Conservation (phyloP, 2,888 invertebrate species). For the Theretra japonica region DNA sequence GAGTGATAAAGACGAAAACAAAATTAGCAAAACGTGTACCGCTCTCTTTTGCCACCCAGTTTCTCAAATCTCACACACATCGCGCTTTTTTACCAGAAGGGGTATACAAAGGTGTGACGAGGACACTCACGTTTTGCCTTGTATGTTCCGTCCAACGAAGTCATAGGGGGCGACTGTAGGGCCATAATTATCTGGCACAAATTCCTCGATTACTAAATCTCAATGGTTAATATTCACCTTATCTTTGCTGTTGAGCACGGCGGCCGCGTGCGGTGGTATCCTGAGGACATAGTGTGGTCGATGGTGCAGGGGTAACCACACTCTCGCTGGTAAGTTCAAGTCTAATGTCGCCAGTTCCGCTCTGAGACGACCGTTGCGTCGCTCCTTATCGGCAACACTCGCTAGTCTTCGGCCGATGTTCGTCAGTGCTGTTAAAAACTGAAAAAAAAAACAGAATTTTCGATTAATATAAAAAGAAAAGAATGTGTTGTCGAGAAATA, state of each 20-base stretch:
- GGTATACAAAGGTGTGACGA: no score
- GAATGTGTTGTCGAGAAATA: not conserved
- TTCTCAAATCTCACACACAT: no score
- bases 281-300: slow-evolving; percentile 96
- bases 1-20: no score
- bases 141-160: no score
- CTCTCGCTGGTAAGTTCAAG: slow-evolving; percentile 98
- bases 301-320: slow-evolving; percentile 97
- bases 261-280: slow-evolving; percentile 98
- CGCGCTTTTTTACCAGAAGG: no score
- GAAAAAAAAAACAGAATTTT: slow-evolving; percentile 46
- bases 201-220: not conserved
- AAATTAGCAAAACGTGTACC: no score
- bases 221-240: slow-evolving; percentile 79
- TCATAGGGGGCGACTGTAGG: no score
- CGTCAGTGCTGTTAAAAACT: slow-evolving; percentile 76
- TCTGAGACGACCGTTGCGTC: slow-evolving; percentile 95
- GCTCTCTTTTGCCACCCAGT: no score
- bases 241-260: slow-evolving; percentile 99
- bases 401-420: slow-evolving; percentile 75
- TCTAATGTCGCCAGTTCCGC: slow-evolving; percentile 97
- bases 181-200: no score
- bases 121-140: no score
- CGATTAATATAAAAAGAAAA: not conserved
- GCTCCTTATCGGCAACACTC: slow-evolving; percentile 86